A percentile compares a stretch with the other conserved stretches of the same genome.
Conservation (phyloP, 2,888 invertebrate species). For the Trissonchulus sp. region DNA sequence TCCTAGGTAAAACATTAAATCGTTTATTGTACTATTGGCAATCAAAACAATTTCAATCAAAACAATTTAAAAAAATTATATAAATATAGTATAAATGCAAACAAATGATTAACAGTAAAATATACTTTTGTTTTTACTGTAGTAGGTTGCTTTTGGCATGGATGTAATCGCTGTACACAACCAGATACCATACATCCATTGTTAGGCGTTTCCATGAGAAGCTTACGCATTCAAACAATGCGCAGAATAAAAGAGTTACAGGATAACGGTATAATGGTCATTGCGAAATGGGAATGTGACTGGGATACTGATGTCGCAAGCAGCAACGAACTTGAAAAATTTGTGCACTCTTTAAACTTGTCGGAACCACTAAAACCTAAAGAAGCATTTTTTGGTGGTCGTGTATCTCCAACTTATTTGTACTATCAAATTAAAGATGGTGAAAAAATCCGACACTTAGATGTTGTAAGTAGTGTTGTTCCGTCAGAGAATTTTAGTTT, state of each 20-base stretch:
- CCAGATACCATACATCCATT: not conserved
- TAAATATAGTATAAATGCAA: no score
- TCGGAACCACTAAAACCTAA: no score
- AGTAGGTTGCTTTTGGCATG: conserved; percentile 1
- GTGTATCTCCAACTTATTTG: not conserved
- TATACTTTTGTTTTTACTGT: not conserved
- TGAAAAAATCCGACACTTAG: not conserved
- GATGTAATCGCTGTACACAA: not conserved
- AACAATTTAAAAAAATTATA: no score
- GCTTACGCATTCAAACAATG: not conserved
- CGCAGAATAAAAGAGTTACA: not conserved
- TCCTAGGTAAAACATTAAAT: no score
- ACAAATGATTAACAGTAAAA: no score
- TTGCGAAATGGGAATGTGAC: not conserved
- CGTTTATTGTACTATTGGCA: no score
- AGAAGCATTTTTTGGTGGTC: no score
- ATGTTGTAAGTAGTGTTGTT: not conserved
- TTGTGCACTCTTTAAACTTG: no score
- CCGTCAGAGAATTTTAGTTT: no score
- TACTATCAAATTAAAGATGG: not conserved
- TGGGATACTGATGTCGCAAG: not conserved
- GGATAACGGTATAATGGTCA: not conserved
- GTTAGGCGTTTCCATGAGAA: not conserved
- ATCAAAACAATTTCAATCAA: no score
- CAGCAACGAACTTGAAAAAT: no score